Evolutionary conservation across 2,797 vertebrate species (phyloP).

Genomic region (Scolopax bukidnonensis): DNA sequence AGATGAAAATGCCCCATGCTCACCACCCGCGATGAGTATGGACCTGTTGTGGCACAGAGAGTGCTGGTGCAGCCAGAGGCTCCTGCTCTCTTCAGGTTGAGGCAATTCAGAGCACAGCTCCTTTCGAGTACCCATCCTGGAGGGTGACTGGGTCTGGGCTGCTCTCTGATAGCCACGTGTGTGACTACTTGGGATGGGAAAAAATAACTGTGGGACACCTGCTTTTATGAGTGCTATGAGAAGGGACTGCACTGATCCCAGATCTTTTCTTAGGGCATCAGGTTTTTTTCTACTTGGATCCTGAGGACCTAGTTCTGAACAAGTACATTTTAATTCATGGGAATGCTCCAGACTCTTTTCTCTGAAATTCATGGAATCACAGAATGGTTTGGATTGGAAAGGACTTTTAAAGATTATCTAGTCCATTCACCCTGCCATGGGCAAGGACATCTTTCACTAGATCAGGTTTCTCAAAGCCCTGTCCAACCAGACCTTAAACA

Average conservation of each 20-base stretch:
- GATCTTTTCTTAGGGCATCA: background rate
- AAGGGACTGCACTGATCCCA: background rate
- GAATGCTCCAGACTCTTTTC: background rate
- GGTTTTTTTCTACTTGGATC: background rate
- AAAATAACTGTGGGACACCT: background rate
- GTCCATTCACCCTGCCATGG: background rate
- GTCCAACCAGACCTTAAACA: background rate
- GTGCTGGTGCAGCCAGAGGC: background rate
- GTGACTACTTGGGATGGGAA: background rate
- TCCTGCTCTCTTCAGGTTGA: background rate
- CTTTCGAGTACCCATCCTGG: fast-evolving
- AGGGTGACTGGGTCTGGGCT: background rate
- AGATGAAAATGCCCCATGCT: fast-evolving
- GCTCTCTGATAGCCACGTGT: background rate
- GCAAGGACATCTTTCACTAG: background rate
- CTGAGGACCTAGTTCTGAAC: background rate
- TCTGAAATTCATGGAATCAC: background rate
- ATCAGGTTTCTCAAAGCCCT: background rate
- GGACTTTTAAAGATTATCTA: background rate
- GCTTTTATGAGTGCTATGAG: background rate
- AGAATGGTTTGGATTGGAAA: background rate
- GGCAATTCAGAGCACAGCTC: background rate
- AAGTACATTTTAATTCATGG: background rate
- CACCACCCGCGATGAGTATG: fast-evolving
- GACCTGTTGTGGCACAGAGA: background rate